phyloP scores from a whole-genome alignment of 2,797 vertebrate genomes.

The Aplochiton taeniatus region DNA sequence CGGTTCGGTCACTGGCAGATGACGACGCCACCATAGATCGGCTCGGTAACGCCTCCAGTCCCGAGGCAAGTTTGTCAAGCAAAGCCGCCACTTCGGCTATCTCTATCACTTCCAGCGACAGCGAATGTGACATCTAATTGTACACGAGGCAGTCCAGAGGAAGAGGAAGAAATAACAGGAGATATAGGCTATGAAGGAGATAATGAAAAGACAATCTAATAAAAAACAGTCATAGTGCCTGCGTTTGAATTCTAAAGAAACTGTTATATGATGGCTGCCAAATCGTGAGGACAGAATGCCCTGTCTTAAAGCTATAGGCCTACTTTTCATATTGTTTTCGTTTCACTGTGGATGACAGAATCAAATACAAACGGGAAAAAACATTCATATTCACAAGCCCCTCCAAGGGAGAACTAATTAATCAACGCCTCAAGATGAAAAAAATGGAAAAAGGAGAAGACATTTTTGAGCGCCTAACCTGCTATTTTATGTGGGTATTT shows the following conservation, averaged over 20 bases:
- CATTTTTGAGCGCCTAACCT: conserved; percentile 71
- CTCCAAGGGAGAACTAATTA: conserved; percentile 54
- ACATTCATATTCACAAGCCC: conserved; percentile 54
- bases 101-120: conserved; percentile 99
- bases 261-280: conserved; percentile 69
- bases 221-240: conserved; percentile 78
- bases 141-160: conserved; percentile 32
- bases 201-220: conserved; percentile 74
- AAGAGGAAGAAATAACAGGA: conserved; percentile 50
- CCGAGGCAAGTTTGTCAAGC: conserved; percentile 93
- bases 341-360: conserved; percentile 73
- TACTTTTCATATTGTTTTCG: conserved; percentile 56
- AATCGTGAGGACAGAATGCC: conserved; percentile 61
- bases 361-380: conserved; percentile 55
- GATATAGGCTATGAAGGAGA: conserved; percentile 39
- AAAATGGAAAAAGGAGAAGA: conserved; percentile 38
- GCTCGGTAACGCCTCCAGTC: conserved; percentile 87
- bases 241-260: conserved; percentile 68
- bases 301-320: conserved; percentile 61
- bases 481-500: conserved; percentile 79
- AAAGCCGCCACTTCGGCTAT: conserved; percentile 96
- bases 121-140: conserved; percentile 97
- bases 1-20: conserved; percentile 85
- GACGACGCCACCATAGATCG: conserved; percentile 88
- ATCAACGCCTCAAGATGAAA: conserved; percentile 53